Conservation (phyloP, 1,140 invertebrate genomes). For the Epicauta chinensis region DNA sequence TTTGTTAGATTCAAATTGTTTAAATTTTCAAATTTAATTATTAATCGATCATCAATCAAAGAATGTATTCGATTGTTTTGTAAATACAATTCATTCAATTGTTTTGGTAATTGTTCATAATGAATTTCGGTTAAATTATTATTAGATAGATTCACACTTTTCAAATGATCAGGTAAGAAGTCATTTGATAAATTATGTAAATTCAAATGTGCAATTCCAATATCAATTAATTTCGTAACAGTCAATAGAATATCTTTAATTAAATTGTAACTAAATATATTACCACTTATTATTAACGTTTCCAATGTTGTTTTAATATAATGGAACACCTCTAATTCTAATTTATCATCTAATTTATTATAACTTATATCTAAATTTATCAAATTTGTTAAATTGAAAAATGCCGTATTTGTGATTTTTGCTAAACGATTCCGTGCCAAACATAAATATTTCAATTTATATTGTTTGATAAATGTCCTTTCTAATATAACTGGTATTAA, state of each 20-base stretch:
- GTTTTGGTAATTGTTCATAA: slow-evolving; percentile 42
- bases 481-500: slow-evolving; percentile 67
- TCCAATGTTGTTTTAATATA: slow-evolving; percentile 56
- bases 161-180: slow-evolving; percentile 48
- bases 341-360: slow-evolving; percentile 55
- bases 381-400: slow-evolving; percentile 59
- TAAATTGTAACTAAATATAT: slow-evolving; percentile 44
- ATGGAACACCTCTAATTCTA: slow-evolving; percentile 53
- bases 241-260: slow-evolving; percentile 50
- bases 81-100: slow-evolving; percentile 53
- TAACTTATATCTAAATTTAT: slow-evolving; percentile 63
- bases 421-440: slow-evolving; percentile 66
- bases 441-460: slow-evolving; percentile 50
- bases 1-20: slow-evolving; percentile 49
- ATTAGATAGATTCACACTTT: slow-evolving; percentile 51
- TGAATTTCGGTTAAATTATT: slow-evolving; percentile 41
- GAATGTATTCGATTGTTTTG: slow-evolving; percentile 55
- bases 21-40: slow-evolving; percentile 49
- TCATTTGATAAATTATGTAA: slow-evolving; percentile 48
- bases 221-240: slow-evolving; percentile 49
- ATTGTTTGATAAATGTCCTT: slow-evolving; percentile 62
- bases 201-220: slow-evolving; percentile 54
- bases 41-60: slow-evolving; percentile 49
- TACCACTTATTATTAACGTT: slow-evolving; percentile 61
- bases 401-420: slow-evolving; percentile 61